A percentile compares a stretch with the other conserved stretches of the same genome.
phyloP scores from a whole-genome alignment of 1,140 invertebrate species.

The Drosophila aff. region DNA sequence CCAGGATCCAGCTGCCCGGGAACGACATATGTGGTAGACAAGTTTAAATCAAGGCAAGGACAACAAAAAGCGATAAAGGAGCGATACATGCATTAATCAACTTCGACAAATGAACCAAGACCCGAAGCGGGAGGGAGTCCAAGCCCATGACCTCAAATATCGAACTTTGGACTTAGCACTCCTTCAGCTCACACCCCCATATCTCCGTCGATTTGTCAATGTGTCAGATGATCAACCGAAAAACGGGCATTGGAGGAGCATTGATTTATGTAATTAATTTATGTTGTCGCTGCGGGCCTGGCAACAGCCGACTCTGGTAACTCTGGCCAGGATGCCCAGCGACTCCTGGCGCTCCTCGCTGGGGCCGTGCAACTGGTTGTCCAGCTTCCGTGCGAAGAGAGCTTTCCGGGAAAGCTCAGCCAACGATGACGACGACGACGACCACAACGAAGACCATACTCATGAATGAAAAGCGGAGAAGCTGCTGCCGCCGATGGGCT shows the following conservation, averaged over 20 bases:
- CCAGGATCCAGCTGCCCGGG: constrained; percentile 2
- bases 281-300: constrained; percentile 60
- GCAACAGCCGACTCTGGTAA: constrained; percentile 65
- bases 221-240: constrained; percentile 56
- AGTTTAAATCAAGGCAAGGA: constrained; percentile 56
- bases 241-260: constrained; percentile 56
- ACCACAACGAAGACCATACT: constrained; percentile 20
- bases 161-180: constrained; percentile 5
- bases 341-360: constrained; percentile 18
- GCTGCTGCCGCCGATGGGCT: constrained; percentile 16
- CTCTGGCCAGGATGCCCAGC: constrained; percentile 42
- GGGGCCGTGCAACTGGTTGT: constrained; percentile 64
- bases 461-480: constrained; percentile 73
- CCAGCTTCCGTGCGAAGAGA: constrained; percentile 47
- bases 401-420: constrained; percentile 60
- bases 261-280: constrained; percentile 83
- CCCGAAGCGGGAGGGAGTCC: not conserved
- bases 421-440: constrained; percentile 2
- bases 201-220: constrained; percentile 68
- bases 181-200: not conserved
- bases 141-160: constrained; percentile 21
- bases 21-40: constrained; percentile 56
- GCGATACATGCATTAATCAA: constrained; percentile 69
- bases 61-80: constrained; percentile 29
- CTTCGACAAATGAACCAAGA: constrained; percentile 48